Evolutionary conservation across 2,888 invertebrate species (phyloP), one percentile per base, ranked within the genome.

Genomic region (Melanchra persicariae): DNA sequence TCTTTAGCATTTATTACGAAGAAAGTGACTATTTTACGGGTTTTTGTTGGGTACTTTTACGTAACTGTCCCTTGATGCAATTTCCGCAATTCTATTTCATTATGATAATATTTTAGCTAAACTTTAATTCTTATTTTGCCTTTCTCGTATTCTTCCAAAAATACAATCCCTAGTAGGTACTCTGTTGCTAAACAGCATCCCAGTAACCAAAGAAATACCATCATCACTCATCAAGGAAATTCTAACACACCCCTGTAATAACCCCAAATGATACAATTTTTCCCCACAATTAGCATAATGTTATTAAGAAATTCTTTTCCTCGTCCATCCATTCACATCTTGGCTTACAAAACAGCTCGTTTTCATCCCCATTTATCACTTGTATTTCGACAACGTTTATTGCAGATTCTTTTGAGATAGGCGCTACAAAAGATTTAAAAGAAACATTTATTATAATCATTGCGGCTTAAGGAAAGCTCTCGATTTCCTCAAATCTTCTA

Each of bases 401-500:
- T 71, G 40, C 72, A 59, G 22, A 74, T 77, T 75, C 34, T 43
- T 59, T 78, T 72, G 22, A 19, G 73, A 54, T 72, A 62, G 34
- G 34, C 61, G 61, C 19, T 52, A 62, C 24, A 37, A 78, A 71
- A 52, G 26, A 49, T 54, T 55, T 26, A 26, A 34, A 17, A 40
- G 22, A 62, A 71, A 43, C 52, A 45, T 70, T 58, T 17, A 37
- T 51, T 37, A 10, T 51, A 67, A 58, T 57, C 19, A 55, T 40
- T 47, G 24, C 12, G 43, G 54, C 6, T 59, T 8, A 47, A 40
- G 22, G 15, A 51, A 22, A 51, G 2, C 30, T 34, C n/a, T 68
- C 60, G 19, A 37, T 59, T 55, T 55, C 6, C 43, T 19, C 49
- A 30, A 57, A 34, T 68, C 5, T 26, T n/a, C 15, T 47, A 34